Percentiles rank a stretch among this genome's conserved stretches.
Conservation (phyloP, 1,140 invertebrate species). For the Rhagoletis zephyria region DNA sequence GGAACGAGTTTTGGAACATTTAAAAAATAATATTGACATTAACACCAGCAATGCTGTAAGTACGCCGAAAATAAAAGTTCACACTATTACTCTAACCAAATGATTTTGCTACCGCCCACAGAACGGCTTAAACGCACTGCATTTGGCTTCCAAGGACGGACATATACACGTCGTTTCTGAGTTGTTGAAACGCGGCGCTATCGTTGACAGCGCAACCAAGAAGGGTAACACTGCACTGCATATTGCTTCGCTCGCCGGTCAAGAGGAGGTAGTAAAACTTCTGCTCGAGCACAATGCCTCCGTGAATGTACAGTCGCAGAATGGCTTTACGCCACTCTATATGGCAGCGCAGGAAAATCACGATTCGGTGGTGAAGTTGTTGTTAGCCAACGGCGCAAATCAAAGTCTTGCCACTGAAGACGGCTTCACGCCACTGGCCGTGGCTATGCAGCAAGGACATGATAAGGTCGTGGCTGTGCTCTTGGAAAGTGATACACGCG, state of each 20-base stretch:
- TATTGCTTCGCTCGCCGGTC: constrained; percentile 97
- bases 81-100: background rate
- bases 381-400: constrained; percentile 95
- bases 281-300: constrained; percentile 94
- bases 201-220: constrained; percentile 97
- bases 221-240: constrained; percentile 99
- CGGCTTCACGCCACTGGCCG: constrained; percentile 95
- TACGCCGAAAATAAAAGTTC: constrained; percentile 59
- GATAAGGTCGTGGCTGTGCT: constrained; percentile 95
- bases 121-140: constrained; percentile 98
- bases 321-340: constrained; percentile 98
- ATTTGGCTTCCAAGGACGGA: constrained; percentile 98
- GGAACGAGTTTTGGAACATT: constrained; percentile 96
- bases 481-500: constrained; percentile 91
- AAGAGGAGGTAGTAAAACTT: constrained; percentile 94
- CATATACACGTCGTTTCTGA: constrained; percentile 96
- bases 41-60: constrained; percentile 98
- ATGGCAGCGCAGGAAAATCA: constrained; percentile 99
- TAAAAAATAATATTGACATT: constrained; percentile 96
- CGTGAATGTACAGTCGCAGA: constrained; percentile 98
- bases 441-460: constrained; percentile 97
- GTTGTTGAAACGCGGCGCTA: constrained; percentile 92
- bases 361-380: constrained; percentile 93
- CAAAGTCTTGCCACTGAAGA: constrained; percentile 98
- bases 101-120: constrained; percentile 72